Base-by-base conservation (phyloP, 2,113 vertebrate genomes). In the Machaerirhynchus nigripectus region DNA sequence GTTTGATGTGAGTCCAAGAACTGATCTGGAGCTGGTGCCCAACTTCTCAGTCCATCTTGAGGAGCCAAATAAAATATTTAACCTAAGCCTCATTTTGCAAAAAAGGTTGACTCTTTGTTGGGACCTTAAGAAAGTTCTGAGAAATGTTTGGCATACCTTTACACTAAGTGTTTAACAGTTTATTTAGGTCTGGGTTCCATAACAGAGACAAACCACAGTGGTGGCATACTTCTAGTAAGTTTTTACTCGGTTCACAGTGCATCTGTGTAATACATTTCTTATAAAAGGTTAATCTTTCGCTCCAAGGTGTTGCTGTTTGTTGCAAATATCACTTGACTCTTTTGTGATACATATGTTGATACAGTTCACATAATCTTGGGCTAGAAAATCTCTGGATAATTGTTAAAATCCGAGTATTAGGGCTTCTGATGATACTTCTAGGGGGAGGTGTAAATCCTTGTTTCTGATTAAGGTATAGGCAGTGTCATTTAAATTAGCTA, bases 61-160 rank as follows among this genome's bases (percentile, higher is more conserved):
- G 97, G 95, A 97, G 98, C 98, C 98, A 99, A 98, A 98, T 98
- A 97, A 98, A 99, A 99, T 98, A 99, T 98, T 99, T 98, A 98
- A 98, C 97, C 97, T 98, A 97, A 97, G 94, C 91, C 96, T 97
- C 95, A 90, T 97, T 98, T 98, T 98, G 96, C 97, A 97, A 86
- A 96, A 97, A 95, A 96, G 89, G 96, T 97, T 98, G 95, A 96
- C 97, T 98, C 97, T 98, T 98, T 98, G 97, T 98, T 97, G 97
- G 96, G 96, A 97, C 96, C 94, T 98, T 97, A 97, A 98, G 97
- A 97, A 96, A 96, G 95, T 96, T 97, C 95, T 97, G 93, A 96
- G 95, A 98, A 98, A 98, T 98, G 95, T 98, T 98, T 98, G 97
- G 98, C 97, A 97, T 98, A 98, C 97, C 95, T 98, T 98, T 98